These are phyloP conservation scores for Callaeas wilsoni DNA, from an alignment of 2,113 vertebrate species.

Conservation along the genomic window DNA sequence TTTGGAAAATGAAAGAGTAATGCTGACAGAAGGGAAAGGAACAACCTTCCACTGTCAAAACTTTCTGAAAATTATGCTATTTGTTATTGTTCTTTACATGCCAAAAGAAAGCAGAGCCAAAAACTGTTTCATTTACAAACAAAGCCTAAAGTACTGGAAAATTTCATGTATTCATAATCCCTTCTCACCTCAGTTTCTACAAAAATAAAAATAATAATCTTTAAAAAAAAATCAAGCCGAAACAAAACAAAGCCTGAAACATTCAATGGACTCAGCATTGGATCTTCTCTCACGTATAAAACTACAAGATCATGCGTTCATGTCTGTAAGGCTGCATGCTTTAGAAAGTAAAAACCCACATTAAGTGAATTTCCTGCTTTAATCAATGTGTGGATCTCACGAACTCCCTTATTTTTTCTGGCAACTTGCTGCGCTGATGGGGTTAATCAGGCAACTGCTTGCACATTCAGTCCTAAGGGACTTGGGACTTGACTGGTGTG, in stretches of 20 bases:
- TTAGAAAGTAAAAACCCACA: background rate
- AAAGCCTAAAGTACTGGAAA: background rate
- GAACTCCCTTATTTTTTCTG: background rate
- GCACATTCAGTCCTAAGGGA: background rate
- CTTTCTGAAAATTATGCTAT: background rate
- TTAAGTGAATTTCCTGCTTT: background rate
- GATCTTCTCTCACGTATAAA: background rate
- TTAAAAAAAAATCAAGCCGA: background rate
- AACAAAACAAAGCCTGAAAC: background rate
- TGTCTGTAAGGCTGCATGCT: background rate
- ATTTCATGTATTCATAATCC: background rate
- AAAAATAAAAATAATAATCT: background rate
- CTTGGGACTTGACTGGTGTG: background rate
- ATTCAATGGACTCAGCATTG: rapidly evolving
- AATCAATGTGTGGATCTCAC: background rate
- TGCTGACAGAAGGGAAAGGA: background rate
- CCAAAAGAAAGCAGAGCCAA: background rate
- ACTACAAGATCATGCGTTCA: rapidly evolving
- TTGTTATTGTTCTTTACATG: background rate
- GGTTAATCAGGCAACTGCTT: background rate
- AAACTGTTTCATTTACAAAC: background rate
- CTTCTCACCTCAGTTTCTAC: background rate
- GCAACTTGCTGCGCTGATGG: background rate
- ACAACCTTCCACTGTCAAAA: background rate
- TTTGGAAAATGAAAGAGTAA: background rate